A percentile compares a stretch with the other conserved stretches of the same genome.
Evolutionary conservation across 2,797 vertebrate genomes (phyloP).

Genomic region (Takifugu rubripes): DNA sequence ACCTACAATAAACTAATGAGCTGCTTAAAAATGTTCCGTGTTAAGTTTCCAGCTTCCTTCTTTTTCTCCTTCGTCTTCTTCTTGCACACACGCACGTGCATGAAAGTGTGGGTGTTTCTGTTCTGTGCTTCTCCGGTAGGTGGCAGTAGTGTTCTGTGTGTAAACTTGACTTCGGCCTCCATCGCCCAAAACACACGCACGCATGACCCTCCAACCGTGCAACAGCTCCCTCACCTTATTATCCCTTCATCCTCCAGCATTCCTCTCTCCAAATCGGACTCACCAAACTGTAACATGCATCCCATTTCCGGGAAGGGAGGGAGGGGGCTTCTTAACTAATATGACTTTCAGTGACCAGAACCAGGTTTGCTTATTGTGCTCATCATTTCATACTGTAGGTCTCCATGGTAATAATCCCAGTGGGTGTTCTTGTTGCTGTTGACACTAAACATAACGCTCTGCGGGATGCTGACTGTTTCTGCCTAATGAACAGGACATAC

Average conservation of each 20-base stretch:
- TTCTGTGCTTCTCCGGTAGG: conserved; percentile 55
- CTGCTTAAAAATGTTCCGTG: too few species aligned
- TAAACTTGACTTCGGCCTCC: background rate
- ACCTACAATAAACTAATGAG: too few species aligned
- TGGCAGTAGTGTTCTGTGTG: conserved; percentile 67
- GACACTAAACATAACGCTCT: conserved; percentile 56
- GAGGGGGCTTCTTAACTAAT: conserved; percentile 18
- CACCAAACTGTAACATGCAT: conserved; percentile 13
- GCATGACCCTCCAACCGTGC: conserved; percentile 26
- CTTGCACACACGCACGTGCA: background rate
- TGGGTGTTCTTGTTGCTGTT: conserved; percentile 49
- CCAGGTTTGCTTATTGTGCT: conserved; percentile 12
- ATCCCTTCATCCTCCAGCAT: background rate
- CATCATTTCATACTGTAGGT: conserved; percentile 23
- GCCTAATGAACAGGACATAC: conserved; percentile 59
- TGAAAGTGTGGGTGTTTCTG: conserved; percentile 2
- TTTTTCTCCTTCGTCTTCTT: background rate
- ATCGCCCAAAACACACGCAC: conserved; percentile 16
- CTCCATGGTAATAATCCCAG: conserved; percentile 66
- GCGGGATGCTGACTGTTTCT: conserved; percentile 45
- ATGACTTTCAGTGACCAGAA: conserved; percentile 24
- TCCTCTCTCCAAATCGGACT: conserved; percentile 6
- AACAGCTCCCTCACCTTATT: conserved; percentile 19
- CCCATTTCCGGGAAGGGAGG: conserved; percentile 8
- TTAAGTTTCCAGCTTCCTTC: background rate